Evolutionary conservation across 1,140 invertebrate genomes (phyloP).

Genomic region (Aphaenogaster rudis): DNA sequence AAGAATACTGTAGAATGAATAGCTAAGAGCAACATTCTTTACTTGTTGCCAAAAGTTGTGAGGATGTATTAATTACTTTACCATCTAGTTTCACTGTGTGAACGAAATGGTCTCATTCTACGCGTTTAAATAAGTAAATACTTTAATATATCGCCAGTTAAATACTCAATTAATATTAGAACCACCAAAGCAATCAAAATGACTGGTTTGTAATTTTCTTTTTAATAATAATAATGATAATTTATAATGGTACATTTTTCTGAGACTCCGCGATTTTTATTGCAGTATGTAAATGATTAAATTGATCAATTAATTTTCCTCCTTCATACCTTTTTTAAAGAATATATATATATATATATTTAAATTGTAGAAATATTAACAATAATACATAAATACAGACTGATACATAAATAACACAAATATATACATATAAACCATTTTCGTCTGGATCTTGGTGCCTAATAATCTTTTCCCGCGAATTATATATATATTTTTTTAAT

Average conservation of each 20-base stretch:
- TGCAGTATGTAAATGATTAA: not conserved
- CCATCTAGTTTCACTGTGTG: not conserved
- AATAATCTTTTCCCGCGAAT: too few species aligned
- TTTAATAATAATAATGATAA: too few species aligned
- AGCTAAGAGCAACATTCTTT: not conserved
- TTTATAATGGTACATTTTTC: not conserved
- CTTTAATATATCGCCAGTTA: not conserved
- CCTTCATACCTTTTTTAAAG: not conserved
- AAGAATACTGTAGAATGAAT: not conserved
- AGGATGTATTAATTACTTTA: not conserved
- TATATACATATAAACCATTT: too few species aligned
- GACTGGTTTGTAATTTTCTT: not conserved
- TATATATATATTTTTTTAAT: too few species aligned
- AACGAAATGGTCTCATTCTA: not conserved
- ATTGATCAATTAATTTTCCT: not conserved
- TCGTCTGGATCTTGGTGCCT: too few species aligned
- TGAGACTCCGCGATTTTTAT: not conserved
- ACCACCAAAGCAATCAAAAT: not conserved
- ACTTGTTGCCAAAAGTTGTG: not conserved
- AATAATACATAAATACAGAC: too few species aligned
- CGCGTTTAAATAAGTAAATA: not conserved
- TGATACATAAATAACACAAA: too few species aligned
- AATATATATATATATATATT: conserved; percentile 6
- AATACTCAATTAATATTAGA: not conserved
- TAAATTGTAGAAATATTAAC: too few species aligned